A percentile compares a stretch with the other conserved stretches of the same genome.
Evolutionary conservation across 2,113 vertebrate genomes (phyloP).

Genomic region (Ifrita kowaldi): DNA sequence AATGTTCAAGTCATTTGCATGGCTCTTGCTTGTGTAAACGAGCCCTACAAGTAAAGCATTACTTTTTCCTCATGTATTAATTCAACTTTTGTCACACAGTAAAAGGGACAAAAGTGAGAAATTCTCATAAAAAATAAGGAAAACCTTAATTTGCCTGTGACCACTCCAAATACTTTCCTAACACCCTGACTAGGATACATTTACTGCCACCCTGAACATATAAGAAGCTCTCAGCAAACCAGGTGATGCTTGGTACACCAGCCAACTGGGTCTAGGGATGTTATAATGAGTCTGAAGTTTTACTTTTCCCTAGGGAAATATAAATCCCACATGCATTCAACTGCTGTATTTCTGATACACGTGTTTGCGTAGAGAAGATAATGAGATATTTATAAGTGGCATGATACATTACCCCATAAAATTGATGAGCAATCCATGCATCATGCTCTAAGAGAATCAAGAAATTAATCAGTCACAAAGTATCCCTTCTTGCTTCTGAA

Average conservation of each 20-base stretch:
- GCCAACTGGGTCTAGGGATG: neutral
- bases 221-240: neutral
- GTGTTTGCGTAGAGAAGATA: neutral
- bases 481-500: neutral
- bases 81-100: neutral
- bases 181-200: neutral
- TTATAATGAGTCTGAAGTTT: neutral
- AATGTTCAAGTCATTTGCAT: neutral
- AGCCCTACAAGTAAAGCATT: neutral
- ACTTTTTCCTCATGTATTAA: neutral
- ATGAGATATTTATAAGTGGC: conserved; percentile 50
- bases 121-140: neutral
- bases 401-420: conserved; percentile 40
- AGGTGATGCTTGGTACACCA: neutral
- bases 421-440: conserved; percentile 30
- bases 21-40: neutral
- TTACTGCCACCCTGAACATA: neutral
- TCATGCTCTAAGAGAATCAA: neutral
- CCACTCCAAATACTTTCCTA: neutral
- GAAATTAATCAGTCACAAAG: conserved; percentile 30
- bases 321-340: neutral
- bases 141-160: neutral
- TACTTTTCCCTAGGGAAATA: conserved; percentile 25
- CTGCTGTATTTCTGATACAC: conserved; percentile 7
- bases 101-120: neutral